Evolutionary conservation across 2,113 vertebrate genomes (phyloP), one percentile per base, ranked within the genome.

Genomic region (Nothobranchius kuhntae): DNA sequence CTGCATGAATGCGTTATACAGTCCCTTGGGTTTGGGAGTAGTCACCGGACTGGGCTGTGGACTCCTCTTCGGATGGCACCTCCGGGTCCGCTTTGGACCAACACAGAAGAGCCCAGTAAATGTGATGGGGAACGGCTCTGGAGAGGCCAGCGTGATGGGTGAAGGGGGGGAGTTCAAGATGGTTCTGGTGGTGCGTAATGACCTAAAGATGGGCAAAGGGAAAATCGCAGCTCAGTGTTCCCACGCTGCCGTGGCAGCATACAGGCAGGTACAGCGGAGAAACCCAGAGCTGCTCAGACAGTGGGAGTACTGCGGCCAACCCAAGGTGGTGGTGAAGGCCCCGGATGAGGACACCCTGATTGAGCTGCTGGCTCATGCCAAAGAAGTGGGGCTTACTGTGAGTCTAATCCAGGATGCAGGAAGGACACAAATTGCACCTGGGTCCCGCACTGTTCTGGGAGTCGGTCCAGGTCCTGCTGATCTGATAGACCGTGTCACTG

Each of bases 171-270:
- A 98, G 72, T 95, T 95, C 85, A 99, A 99, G 88, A 93, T 99
- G 96, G 92, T 98, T 21, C 86, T 99, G 45, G 83, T 98, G 0
- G 96, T 99, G 57, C 94, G 96, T 30, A 95, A 90, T 0, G 96
- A 99, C 81, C 80, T 99, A 69, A 99, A 98, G 87, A 99, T 99
- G 98, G 96, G 96, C 0, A 99, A 98, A 75, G 98, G 98, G 0
- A 99, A 99, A 80, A 95, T 95, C 0, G 96, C 97, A 0, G 96
- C 96, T 0, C 98, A 99, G 90, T 99, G 98, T 36, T 92, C 95
- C 38, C 98, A 99, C 0, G 98, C 97, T 0, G 96, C 98, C 0
- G 96, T 99, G 1, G 95, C 96, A 0, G 95, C 96, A 11, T 98
- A 96, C 89, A 98, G 95, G 83, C 95, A 98, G 78, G 80, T 94